Evolutionary conservation across 2,888 invertebrate genomes (phyloP).

Genomic region (Cremastinae sp.): DNA sequence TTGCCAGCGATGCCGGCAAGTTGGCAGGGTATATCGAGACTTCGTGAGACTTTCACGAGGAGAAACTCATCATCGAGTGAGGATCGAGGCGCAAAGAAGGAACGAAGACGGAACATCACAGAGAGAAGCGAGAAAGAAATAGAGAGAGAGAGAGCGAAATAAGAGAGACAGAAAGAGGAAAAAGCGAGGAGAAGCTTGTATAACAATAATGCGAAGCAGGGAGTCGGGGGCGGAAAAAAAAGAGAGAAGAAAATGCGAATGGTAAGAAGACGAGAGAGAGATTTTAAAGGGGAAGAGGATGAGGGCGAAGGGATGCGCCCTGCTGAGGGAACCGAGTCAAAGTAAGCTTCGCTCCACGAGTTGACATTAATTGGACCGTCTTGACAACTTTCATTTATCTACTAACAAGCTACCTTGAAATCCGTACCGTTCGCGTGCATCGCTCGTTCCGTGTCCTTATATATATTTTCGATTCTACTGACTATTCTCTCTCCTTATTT

Average conservation of each 20-base stretch:
- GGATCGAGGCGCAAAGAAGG: slow-evolving; percentile 52
- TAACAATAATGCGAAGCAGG: slow-evolving; percentile 41
- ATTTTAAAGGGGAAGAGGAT: slow-evolving; percentile 10
- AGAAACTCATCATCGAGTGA: slow-evolving; percentile 56
- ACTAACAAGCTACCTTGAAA: slow-evolving; percentile 75
- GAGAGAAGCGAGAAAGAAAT: slow-evolving; percentile 26
- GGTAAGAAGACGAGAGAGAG: slow-evolving; percentile 21
- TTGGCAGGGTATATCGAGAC: slow-evolving; percentile 60
- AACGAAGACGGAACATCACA: slow-evolving; percentile 23
- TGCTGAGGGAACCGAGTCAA: slow-evolving; percentile 68
- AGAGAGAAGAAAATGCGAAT: slow-evolving; percentile 8
- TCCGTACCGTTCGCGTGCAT: slow-evolving; percentile 55
- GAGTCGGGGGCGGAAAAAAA: slow-evolving; percentile 7
- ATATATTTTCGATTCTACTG: slow-evolving; percentile 45
- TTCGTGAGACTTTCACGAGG: slow-evolving; percentile 45
- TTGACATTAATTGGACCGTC: slow-evolving; percentile 80
- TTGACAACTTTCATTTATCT: slow-evolving; percentile 80
- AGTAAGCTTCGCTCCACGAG: slow-evolving; percentile 77
- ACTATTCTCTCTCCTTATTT: background rate
- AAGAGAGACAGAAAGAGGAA: slow-evolving; percentile 27
- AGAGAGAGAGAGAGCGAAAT: slow-evolving; percentile 44
- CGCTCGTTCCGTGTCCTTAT: slow-evolving; percentile 57
- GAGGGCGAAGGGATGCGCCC: slow-evolving; percentile 31
- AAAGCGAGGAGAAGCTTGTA: slow-evolving; percentile 52
- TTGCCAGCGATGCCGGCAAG: slow-evolving; percentile 52